Conservation (phyloP, 2,113 vertebrate species). For the Brachyhypopomus gauderio region DNA sequence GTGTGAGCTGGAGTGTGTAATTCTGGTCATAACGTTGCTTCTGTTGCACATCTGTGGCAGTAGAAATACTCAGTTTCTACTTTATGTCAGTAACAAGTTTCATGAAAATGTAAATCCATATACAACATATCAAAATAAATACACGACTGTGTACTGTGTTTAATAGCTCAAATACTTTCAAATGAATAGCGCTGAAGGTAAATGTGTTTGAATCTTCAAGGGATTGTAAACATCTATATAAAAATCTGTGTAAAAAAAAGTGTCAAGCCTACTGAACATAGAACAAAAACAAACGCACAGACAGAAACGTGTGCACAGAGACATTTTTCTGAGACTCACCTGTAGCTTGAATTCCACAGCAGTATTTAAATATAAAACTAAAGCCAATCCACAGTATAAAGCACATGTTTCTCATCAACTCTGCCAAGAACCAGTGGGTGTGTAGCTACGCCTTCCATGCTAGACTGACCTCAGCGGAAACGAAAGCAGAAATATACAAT, state of each 20-base stretch:
- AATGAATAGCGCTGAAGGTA: no score
- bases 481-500: neutral
- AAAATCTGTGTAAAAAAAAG: no score
- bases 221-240: no score
- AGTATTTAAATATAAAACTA: slow-evolving; percentile 5
- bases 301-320: neutral
- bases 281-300: no score
- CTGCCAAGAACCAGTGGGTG: neutral
- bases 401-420: neutral
- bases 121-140: no score
- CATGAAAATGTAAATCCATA: no score
- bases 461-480: neutral
- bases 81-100: no score
- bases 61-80: no score
- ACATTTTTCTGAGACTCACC: slow-evolving; percentile 10
- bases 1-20: neutral
- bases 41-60: neutral
- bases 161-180: no score
- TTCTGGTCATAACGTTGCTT: neutral
- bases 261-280: no score
- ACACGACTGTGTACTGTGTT: no score
- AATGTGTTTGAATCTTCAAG: no score
- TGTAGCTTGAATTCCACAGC: neutral
- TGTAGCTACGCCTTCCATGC: neutral
- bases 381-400: neutral